Evolutionary conservation across 2,888 invertebrate species (phyloP).

Genomic region (Aphrophora alni): DNA sequence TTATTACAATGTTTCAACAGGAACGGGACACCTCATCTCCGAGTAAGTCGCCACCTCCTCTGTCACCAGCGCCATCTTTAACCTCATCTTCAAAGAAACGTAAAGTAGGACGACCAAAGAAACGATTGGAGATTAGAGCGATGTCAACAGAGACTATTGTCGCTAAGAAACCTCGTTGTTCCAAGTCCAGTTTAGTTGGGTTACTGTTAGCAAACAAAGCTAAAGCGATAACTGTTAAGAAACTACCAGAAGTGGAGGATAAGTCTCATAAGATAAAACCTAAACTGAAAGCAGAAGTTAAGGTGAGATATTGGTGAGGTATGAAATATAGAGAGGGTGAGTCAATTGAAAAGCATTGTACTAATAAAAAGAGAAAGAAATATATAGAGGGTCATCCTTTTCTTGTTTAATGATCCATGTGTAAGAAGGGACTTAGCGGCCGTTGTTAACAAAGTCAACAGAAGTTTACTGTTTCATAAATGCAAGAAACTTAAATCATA

Average conservation of each 20-base stretch:
- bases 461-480: no score
- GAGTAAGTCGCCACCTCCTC: conserved; percentile 40
- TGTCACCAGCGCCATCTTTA: conserved; percentile 39
- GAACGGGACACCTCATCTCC: conserved; percentile 33
- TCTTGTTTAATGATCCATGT: background rate
- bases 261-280: conserved; percentile 67
- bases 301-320: conserved; percentile 55
- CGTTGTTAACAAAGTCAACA: no score
- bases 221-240: conserved; percentile 53
- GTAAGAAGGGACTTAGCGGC: no score
- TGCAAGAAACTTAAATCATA: no score
- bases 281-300: conserved; percentile 75
- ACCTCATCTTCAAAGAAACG: conserved; percentile 69
- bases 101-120: conserved; percentile 82
- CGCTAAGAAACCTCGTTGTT: conserved; percentile 74
- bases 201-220: conserved; percentile 60
- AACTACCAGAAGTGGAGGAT: background rate
- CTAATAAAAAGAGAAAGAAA: background rate
- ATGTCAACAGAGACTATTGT: conserved; percentile 77
- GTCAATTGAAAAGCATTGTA: background rate
- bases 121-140: conserved; percentile 60
- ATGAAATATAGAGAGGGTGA: background rate
- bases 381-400: background rate
- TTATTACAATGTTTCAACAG: conserved; percentile 21
- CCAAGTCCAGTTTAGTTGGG: conserved; percentile 41